Base-by-base conservation (phyloP, 2,888 invertebrate species). In the Encarsia formosa region DNA sequence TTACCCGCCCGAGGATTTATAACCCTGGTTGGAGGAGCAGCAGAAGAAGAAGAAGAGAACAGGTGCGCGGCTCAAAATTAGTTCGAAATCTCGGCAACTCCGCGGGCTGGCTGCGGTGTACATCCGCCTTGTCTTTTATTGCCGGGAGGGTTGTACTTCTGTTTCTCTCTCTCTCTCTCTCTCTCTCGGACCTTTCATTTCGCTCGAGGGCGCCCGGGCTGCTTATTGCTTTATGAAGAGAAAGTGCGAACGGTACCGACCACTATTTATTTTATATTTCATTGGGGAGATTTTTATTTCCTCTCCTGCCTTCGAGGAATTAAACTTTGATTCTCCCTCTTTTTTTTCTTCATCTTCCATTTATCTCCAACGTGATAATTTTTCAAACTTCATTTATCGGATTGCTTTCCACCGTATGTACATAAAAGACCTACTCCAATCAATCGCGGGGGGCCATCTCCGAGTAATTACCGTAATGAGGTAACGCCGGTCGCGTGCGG, bases 391-490 rank as follows among this genome's bases (percentile, higher is more conserved):
- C n/a, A n/a, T n/a, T n/a, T n/a, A n/a, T n/a, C n/a, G n/a, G n/a
- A n/a, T n/a, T n/a, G n/a, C n/a, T n/a, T n/a, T n/a, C n/a, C n/a
- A n/a, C n/a, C n/a, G n/a, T n/a, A n/a, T n/a, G n/a, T n/a, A n/a
- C n/a, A n/a, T n/a, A n/a, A n/a, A n/a, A n/a, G n/a, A n/a, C n/a
- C n/a, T n/a, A n/a, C n/a, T n/a, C n/a, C n/a, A n/a, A n/a, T n/a
- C n/a, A n/a, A n/a, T n/a, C n/a, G n/a, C n/a, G n/a, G 23, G 32
- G 42, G 13, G 35, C 49, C 46, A 34, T 40, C 22, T 42, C 22
- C 45, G 64, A 70, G 70, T 69, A 70, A 70, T 71, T 71, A 71
- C 65, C 67, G 66, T 70, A 71, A 71, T 67, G 67, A 71, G 69
- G 66, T 65, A 68, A 67, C 60, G 56, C 58, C 50, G 50, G 48